A percentile compares a stretch with the other conserved stretches of the same genome.
Conservation (phyloP, 2,113 vertebrate genomes). For the Poeciliopsis occidentalis region DNA sequence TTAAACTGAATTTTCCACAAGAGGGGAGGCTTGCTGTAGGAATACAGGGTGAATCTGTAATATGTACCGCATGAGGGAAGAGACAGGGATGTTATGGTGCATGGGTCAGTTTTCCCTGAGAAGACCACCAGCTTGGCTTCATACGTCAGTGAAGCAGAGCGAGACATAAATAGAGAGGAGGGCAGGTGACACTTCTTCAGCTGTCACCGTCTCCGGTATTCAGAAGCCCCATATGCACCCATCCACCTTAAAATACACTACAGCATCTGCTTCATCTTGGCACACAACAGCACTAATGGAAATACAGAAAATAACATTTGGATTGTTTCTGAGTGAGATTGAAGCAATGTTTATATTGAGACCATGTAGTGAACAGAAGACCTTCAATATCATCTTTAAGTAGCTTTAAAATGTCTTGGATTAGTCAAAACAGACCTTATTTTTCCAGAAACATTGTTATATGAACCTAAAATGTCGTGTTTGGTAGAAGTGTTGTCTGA, state of each 20-base stretch:
- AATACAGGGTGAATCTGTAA: slow-evolving; percentile 27
- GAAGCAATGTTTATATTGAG: not conserved
- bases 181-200: slow-evolving; percentile 34
- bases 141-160: slow-evolving; percentile 19
- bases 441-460: no score
- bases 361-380: not conserved
- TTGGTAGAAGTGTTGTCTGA: no score
- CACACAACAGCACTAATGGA: not conserved
- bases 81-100: slow-evolving; percentile 10
- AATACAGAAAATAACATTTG: not conserved
- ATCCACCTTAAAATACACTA: slow-evolving; percentile 37
- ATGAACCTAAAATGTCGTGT: no score
- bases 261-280: slow-evolving; percentile 33
- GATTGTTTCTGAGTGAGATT: not conserved
- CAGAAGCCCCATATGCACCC: slow-evolving; percentile 11
- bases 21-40: not conserved
- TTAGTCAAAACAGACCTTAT: no score
- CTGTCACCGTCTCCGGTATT: slow-evolving; percentile 35
- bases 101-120: slow-evolving; percentile 46
- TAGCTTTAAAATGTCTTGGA: no score
- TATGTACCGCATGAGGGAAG: slow-evolving; percentile 22
- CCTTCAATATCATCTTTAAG: no score
- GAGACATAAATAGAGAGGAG: slow-evolving; percentile 41
- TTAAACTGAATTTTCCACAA: slow-evolving; percentile 27
- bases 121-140: slow-evolving; percentile 36